Evolutionary conservation across 2,797 vertebrate genomes (phyloP), one percentile per base, ranked within the genome.

Genomic region (Hybognathus amarus): DNA sequence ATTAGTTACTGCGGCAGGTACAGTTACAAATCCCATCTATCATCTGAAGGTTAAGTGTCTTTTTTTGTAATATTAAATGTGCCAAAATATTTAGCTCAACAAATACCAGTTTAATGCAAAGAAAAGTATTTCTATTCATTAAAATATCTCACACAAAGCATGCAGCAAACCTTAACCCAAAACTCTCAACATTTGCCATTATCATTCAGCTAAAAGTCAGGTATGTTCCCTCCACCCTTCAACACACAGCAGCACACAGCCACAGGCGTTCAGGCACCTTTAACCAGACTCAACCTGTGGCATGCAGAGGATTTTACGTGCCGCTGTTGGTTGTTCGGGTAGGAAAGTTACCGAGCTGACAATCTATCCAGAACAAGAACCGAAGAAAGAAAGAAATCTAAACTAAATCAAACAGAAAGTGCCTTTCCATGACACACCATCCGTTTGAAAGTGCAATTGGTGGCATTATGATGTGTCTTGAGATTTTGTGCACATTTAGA

Each of bases 161-260:
- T 86, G 83, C 71, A 85, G 59, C 27, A 83, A 13, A 68, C 18
- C 24, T 45, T 70, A 80, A 70, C 33, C 59, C 71, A 56, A 36
- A 83, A 78, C 22, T 74, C 33, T 80, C 47, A 80, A 69, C 77
- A 45, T 50, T 47, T 82, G 82, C 45, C 66, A 76, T 50, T 52
- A n/a, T 78, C 68, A 71, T 67, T 78, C 24, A 87, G 68, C 40
- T 67, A 59, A 63, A 76, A 80, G 70, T 54, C 10, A 83, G 61
- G 80, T 74, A 38, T 79, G 77, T 68, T 67, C 70, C 73, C 83
- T 83, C 36, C 77, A 79, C 82, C 84, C 84, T 70, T 74, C 50
- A 69, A 61, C 69, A 22, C 81, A 50, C 70, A 59, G 27, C 64
- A 77, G 64, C 54, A 76, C 45, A 84, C 45, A 75, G 42, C 68